phyloP scores from a whole-genome alignment of 2,888 invertebrate species.

The Scaptomyza reducta region DNA sequence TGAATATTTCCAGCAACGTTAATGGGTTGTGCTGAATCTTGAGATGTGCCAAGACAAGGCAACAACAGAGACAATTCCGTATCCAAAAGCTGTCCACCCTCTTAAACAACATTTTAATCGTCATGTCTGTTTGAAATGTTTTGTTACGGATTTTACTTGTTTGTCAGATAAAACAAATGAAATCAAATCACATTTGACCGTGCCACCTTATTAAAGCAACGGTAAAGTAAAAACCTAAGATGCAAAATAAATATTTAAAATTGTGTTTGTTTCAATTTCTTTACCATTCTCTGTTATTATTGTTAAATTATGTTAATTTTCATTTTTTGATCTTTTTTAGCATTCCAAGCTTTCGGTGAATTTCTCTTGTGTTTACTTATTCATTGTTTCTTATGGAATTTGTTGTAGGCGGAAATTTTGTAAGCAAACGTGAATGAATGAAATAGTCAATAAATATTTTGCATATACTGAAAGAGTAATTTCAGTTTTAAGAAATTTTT shows the following conservation, averaged over 20 bases:
- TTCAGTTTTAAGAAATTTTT: constrained; percentile 2
- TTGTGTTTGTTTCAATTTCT: constrained; percentile 18
- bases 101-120: constrained; percentile 11
- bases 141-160: not conserved
- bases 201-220: constrained; percentile 17
- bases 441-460: not conserved
- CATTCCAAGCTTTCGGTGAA: not conserved
- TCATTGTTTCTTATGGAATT: not conserved
- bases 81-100: not conserved
- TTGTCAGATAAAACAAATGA: not conserved
- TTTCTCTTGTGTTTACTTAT: not conserved
- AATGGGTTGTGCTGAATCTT: constrained; percentile 30
- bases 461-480: not conserved
- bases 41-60: constrained; percentile 23
- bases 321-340: not conserved
- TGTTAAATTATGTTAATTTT: constrained; percentile 24
- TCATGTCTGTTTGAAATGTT: constrained; percentile 10
- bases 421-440: not conserved
- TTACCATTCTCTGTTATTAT: constrained; percentile 13
- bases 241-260: constrained; percentile 29
- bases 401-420: not conserved
- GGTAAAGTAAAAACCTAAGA: constrained; percentile 16
- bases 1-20: constrained; percentile 15
- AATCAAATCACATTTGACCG: constrained; percentile 20
- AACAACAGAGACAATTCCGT: constrained; percentile 11